Evolutionary conservation across 1,140 invertebrate genomes (phyloP), one percentile per base, ranked within the genome.

Genomic region (Ptiloglossa arizonensis): DNA sequence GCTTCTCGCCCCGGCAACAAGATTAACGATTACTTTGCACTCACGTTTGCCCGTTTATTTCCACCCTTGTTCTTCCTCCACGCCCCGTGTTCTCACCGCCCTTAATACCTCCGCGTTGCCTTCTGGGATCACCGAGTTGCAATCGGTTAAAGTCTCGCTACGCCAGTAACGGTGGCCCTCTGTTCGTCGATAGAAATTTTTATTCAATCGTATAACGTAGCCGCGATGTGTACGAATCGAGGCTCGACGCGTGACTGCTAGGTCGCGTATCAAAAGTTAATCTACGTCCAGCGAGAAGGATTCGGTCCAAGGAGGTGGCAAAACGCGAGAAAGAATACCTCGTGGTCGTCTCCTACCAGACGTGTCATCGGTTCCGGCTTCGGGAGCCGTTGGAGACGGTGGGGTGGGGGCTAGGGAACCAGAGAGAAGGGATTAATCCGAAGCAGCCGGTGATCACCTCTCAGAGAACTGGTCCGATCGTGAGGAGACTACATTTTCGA

Each of bases 1-100:
- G 63, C 44, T 41, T 82, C 63, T 74, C 71, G 54, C 72, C 41
- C 41, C 41, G 64, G 66, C 78, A 86, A 83, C 84, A 79, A 85
- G 84, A 89, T 89, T 86, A 89, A 87, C 87, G 86, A 88, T 89
- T 89, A 88, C 82, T 87, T 82, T 68, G 62, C 74, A 74, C 81
- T 80, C 79, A 74, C 81, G 76, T 79, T 79, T 50, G 32, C 69
- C 60, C 72, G 72, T 57, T 79, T 76, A 60, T 54, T 56, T 52
- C 11, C 56, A 13, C 32, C 35, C 17, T 29, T 32, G 15, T 19
- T 41, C 35, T 27, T 56, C 27, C 50, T 41, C 48, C 62, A 4
- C 50, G n/a, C n/a, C n/a, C n/a, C n/a, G n/a, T 35, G 62, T 48
- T 46, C 6, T 15, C n/a, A n/a, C 19, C 2, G 2, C 5, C 27